phyloP scores from a whole-genome alignment of 2,797 vertebrate genomes.

The Decapterus maruadsi region DNA sequence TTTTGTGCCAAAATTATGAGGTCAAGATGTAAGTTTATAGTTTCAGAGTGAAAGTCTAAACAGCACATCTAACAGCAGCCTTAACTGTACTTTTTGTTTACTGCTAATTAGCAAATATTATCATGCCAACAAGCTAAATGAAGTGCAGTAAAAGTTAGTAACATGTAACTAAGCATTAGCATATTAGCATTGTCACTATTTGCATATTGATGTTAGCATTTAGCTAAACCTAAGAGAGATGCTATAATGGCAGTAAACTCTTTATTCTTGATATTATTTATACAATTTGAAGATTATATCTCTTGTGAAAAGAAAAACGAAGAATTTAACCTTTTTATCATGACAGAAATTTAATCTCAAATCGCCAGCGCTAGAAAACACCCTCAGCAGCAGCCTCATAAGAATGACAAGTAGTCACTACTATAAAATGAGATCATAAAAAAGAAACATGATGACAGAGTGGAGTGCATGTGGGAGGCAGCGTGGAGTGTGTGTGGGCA shows the following conservation, averaged over 20 bases:
- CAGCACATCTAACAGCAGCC: no score
- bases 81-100: neutral
- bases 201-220: neutral
- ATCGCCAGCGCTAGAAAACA: slow-evolving; percentile 11
- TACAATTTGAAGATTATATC: neutral
- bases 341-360: slow-evolving; percentile 26
- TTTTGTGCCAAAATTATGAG: no score
- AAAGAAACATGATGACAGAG: slow-evolving; percentile 40
- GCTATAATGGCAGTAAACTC: neutral
- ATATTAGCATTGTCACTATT: neutral
- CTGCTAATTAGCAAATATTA: neutral
- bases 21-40: no score
- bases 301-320: neutral
- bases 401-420: slow-evolving; percentile 22
- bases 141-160: neutral
- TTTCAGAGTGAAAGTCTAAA: no score
- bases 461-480: slow-evolving; percentile 59
- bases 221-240: neutral
- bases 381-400: neutral
- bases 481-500: slow-evolving; percentile 62
- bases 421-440: slow-evolving; percentile 53
- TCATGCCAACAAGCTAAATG: neutral
- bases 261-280: neutral
- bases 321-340: neutral
- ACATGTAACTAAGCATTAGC: neutral